These are phyloP conservation scores for Enteromius paludinosus DNA, from an alignment of 2,797 vertebrate genomes.

Conservation along the genomic window DNA sequence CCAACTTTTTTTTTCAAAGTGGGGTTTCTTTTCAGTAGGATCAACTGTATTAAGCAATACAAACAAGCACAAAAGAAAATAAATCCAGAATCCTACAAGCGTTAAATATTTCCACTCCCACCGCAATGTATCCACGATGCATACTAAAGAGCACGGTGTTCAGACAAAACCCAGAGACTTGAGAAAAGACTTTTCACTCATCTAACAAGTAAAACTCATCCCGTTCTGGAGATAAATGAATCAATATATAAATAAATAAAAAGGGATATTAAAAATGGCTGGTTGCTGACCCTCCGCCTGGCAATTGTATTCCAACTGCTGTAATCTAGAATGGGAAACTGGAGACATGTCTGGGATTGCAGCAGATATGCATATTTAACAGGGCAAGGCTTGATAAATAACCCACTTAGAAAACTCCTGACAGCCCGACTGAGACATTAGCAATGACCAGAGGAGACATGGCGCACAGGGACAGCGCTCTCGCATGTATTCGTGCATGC, in stretches of 20 bases:
- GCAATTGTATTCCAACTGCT: conserved; percentile 60
- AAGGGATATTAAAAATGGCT: conserved; percentile 58
- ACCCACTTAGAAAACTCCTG: conserved; percentile 73
- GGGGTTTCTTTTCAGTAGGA: neutral
- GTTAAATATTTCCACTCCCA: neutral
- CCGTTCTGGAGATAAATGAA: conserved; percentile 55
- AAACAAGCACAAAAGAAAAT: neutral
- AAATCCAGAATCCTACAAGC: neutral
- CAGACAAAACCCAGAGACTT: conserved; percentile 7
- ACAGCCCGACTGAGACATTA: conserved; percentile 73
- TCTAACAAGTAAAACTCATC: conserved; percentile 49
- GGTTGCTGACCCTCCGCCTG: conserved; percentile 53
- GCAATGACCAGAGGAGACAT: conserved; percentile 73
- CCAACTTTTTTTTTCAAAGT: neutral
- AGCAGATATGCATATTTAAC: conserved; percentile 67
- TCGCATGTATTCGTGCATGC: conserved; percentile 37
- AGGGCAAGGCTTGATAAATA: conserved; percentile 73
- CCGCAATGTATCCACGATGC: neutral
- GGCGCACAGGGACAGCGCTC: conserved; percentile 16
- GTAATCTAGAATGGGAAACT: conserved; percentile 60
- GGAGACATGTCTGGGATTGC: conserved; percentile 53
- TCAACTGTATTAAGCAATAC: neutral
- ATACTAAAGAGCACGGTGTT: conserved; percentile 15
- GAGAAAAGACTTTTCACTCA: conserved; percentile 31
- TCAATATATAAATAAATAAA: conserved; percentile 57